phyloP scores from a whole-genome alignment of 2,113 vertebrate species.

The Neopipo cinnamomea region DNA sequence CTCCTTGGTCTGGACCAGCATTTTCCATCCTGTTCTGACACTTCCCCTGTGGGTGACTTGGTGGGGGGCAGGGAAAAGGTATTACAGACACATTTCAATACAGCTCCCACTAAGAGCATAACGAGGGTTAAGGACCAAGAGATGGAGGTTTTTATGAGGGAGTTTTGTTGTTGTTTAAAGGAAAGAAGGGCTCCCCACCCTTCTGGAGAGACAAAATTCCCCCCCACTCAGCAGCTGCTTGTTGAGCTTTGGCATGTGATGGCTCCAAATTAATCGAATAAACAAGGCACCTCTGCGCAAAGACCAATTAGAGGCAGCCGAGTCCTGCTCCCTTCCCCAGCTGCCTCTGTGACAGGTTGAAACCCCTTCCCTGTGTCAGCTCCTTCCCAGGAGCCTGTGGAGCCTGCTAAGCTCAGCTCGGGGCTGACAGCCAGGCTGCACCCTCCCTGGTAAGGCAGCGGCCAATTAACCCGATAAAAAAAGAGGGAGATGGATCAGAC shows the following conservation, averaged over 20 bases:
- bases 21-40: background rate
- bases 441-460: background rate
- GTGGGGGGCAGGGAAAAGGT: too few relatives aligned
- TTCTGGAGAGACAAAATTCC: background rate
- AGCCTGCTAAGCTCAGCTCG: background rate
- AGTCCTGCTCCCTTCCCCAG: background rate
- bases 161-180: background rate
- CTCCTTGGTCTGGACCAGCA: background rate
- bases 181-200: background rate
- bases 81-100: background rate
- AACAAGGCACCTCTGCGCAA: conserved; percentile 14
- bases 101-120: background rate
- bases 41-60: background rate
- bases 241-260: background rate
- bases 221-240: background rate
- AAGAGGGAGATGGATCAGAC: background rate
- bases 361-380: background rate
- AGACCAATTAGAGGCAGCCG: conserved; percentile 32
- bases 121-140: background rate
- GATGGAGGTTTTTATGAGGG: background rate
- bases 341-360: conserved; percentile 56
- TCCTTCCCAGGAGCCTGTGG: background rate
- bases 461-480: background rate
- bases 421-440: conserved; percentile 34
- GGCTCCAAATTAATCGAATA: conserved; percentile 47